Evolutionary conservation across 2,113 vertebrate genomes (phyloP).

Genomic region (Oreochromis tanganicae): DNA sequence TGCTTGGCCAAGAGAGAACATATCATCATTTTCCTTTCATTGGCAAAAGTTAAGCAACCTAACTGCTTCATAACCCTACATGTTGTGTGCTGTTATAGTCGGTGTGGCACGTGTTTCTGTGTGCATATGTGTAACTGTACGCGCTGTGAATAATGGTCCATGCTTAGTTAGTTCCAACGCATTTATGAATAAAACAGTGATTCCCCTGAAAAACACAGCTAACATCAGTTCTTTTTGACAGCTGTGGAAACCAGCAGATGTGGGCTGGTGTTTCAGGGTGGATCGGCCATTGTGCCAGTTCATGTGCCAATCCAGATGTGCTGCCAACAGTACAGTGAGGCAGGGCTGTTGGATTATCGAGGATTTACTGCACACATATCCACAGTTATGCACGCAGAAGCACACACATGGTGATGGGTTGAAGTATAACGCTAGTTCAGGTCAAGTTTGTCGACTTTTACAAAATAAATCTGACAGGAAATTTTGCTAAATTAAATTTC

Average conservation of each 20-base stretch:
- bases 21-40: background rate
- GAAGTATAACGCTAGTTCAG: background rate
- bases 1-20: background rate
- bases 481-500: background rate
- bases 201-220: background rate
- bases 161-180: background rate
- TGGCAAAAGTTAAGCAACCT: background rate
- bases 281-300: background rate
- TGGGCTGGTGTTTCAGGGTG: background rate
- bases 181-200: background rate
- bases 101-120: background rate
- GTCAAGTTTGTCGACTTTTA: background rate
- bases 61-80: background rate
- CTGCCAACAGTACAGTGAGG: background rate
- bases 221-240: background rate
- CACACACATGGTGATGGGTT: background rate
- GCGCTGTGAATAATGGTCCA: background rate
- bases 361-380: constrained; percentile 7
- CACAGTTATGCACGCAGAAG: background rate
- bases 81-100: background rate
- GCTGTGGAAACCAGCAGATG: background rate
- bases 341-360: constrained; percentile 20
- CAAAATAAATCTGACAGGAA: background rate
- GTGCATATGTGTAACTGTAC: background rate
- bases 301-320: constrained; percentile 11